phyloP scores from a whole-genome alignment of 2,888 invertebrate genomes.

The Scrobipalpa atriplicella region DNA sequence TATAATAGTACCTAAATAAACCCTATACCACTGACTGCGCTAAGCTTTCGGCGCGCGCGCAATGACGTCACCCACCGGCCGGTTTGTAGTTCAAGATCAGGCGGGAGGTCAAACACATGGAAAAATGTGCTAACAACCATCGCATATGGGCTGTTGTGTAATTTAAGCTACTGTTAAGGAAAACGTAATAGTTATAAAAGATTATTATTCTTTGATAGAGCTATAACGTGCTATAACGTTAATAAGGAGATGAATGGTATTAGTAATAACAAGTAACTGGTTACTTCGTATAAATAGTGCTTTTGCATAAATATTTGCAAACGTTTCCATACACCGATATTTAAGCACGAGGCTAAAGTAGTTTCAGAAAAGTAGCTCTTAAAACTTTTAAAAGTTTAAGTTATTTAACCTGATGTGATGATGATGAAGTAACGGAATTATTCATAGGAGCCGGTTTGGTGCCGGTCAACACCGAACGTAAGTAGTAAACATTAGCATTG shows the following conservation, averaged over 20 bases:
- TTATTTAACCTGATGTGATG: neutral
- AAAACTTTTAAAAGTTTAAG: no score
- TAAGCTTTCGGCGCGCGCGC: no score
- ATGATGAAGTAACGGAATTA: slow-evolving; percentile 4
- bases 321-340: no score
- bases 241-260: neutral
- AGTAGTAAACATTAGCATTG: neutral
- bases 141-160: neutral
- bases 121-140: slow-evolving; percentile 10
- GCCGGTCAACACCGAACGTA: slow-evolving; percentile 12
- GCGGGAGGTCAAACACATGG: slow-evolving; percentile 3
- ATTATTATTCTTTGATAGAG: neutral
- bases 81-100: slow-evolving; percentile 25
- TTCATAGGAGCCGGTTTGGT: neutral
- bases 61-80: slow-evolving; percentile 25
- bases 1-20: no score
- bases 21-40: neutral
- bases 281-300: no score
- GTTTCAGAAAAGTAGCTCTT: no score
- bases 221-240: neutral
- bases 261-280: neutral
- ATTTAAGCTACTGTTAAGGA: neutral
- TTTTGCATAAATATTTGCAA: no score
- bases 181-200: neutral
- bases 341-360: no score